Conservation (phyloP, 1,140 invertebrate genomes). For the Nasonia vitripennis region DNA sequence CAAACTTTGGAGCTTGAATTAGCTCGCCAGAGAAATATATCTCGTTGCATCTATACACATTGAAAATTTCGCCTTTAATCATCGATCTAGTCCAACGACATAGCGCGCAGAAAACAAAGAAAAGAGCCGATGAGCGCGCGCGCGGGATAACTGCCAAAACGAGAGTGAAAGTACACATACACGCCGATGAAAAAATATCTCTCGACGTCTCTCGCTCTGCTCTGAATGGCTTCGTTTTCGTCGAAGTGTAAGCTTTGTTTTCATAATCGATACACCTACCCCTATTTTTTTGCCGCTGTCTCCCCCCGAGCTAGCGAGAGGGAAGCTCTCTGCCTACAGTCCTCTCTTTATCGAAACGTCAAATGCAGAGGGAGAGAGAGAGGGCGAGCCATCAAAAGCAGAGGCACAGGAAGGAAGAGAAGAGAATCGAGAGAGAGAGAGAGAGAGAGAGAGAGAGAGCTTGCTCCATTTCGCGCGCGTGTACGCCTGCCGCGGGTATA, state of each 20-base stretch:
- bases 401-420: not conserved
- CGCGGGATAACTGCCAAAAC: not conserved
- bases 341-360: slow-evolving; percentile 46
- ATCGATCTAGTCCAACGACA: no score
- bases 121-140: not conserved
- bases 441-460: not conserved
- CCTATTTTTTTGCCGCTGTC: slow-evolving; percentile 3
- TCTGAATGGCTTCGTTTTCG: slow-evolving; percentile 45
- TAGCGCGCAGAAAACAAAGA: not conserved
- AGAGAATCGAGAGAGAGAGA: not conserved
- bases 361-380: slow-evolving; percentile 26
- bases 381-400: slow-evolving; percentile 28
- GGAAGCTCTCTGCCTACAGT: not conserved
- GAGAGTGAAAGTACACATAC: slow-evolving; percentile 36
- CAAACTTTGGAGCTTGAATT: slow-evolving; percentile 20
- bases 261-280: slow-evolving; percentile 48
- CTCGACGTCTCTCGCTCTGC: not conserved
- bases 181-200: slow-evolving; percentile 28
- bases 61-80: no score
- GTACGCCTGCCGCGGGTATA: not conserved
- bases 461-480: not conserved
- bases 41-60: no score
- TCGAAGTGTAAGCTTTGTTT: slow-evolving; percentile 52
- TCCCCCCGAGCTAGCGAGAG: not conserved
- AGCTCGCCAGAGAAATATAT: not conserved